A percentile compares a stretch with the other conserved stretches of the same genome.
These are phyloP conservation scores for Eciton burchellii DNA, from an alignment of 1,140 invertebrate genomes.

Conservation along the genomic window DNA sequence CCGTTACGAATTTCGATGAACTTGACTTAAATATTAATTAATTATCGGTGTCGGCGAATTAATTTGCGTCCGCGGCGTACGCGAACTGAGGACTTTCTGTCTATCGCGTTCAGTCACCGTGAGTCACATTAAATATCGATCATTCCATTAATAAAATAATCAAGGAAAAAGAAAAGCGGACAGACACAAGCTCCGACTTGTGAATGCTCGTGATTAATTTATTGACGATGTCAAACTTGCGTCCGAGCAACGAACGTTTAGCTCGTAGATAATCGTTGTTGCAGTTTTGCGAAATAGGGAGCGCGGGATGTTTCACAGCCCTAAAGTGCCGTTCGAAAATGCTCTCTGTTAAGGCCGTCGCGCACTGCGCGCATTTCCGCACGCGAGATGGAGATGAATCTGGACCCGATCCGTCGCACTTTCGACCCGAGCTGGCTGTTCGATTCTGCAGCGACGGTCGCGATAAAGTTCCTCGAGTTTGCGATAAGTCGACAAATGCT, in stretches of 20 bases:
- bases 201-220: conserved; percentile 6
- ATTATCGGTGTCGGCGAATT: no score
- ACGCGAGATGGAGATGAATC: not conserved
- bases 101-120: not conserved
- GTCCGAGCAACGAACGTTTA: no score
- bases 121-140: not conserved
- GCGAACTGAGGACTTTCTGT: not conserved
- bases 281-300: not conserved
- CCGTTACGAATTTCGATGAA: no score
- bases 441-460: not conserved
- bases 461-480: not conserved
- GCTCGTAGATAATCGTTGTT: no score
- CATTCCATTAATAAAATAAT: not conserved
- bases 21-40: no score
- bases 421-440: conserved; percentile 19
- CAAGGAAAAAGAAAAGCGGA: not conserved
- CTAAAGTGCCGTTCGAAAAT: not conserved
- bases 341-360: not conserved
- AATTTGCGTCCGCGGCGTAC: not conserved
- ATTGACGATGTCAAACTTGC: not conserved
- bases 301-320: not conserved
- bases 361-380: not conserved
- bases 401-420: not conserved
- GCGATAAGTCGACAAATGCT: not conserved
- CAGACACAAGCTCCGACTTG: not conserved